These are phyloP conservation scores for Thrips palmi DNA, from an alignment of 1,140 invertebrate genomes.

Conservation along the genomic window DNA sequence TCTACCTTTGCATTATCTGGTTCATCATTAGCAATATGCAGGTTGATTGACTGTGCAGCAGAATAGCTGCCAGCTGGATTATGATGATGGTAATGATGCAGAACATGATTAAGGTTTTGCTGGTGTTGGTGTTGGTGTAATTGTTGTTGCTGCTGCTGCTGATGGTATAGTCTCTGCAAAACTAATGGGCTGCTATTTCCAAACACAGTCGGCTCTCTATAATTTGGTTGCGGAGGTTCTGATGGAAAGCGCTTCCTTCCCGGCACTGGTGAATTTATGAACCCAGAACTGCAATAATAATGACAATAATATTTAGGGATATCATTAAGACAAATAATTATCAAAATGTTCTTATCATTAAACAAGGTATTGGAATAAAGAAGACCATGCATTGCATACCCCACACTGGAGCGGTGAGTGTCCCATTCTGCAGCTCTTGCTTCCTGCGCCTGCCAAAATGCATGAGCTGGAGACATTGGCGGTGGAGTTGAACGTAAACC, in stretches of 20 bases:
- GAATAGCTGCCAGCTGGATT: slow-evolving; percentile 16
- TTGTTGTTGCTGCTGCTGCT: slow-evolving; percentile 29
- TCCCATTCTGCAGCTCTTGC: slow-evolving; percentile 5
- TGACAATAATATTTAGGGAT: slow-evolving; percentile 1
- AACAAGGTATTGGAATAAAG: not conserved
- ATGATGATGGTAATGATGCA: slow-evolving; percentile 17
- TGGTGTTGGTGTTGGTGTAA: slow-evolving; percentile 9
- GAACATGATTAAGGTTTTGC: slow-evolving; percentile 6
- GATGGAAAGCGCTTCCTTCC: slow-evolving; percentile 12
- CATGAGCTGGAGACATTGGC: too few relatives aligned
- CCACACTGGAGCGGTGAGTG: not conserved
- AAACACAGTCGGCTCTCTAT: slow-evolving; percentile 10
- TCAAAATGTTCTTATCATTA: not conserved
- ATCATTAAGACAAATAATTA: slow-evolving; percentile 6
- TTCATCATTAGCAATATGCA: too few relatives aligned
- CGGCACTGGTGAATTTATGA: slow-evolving; percentile 11
- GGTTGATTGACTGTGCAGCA: slow-evolving; percentile 12
- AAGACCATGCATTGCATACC: slow-evolving; percentile 1
- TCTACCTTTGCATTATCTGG: slow-evolving; percentile 15
- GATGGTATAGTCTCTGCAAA: slow-evolving; percentile 39
- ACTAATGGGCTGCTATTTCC: slow-evolving; percentile 43
- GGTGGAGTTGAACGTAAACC: too few relatives aligned
- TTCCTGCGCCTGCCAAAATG: not conserved
- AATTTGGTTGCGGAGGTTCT: slow-evolving; percentile 7
- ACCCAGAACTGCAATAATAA: slow-evolving; percentile 9